Evolutionary conservation across 1,140 invertebrate genomes (phyloP), one percentile per base, ranked within the genome.

Genomic region (Platyura marginata): DNA sequence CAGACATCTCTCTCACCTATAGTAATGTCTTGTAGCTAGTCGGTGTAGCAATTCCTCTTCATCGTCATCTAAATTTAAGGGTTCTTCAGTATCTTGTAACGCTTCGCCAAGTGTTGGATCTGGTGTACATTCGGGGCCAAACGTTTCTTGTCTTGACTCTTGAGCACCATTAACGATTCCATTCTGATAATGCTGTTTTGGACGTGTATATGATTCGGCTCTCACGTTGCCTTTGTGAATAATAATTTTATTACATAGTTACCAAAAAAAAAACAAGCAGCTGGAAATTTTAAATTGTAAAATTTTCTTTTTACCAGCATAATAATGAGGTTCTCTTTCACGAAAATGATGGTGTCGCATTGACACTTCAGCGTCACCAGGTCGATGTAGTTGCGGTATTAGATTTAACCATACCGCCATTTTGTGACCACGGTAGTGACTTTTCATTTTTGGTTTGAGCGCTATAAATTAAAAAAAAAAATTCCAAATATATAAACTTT

Each of bases 351-450:
- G 81, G 59, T 85, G 81, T 3, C 75, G 56, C 67, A 80, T 79
- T 42, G 75, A 76, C 37, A 78, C 75, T 51, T 77, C 75, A 21
- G 74, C 67, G 46, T 79, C 80, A 2, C 80, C 80, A 0, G 81
- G 78, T 50, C 80, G 74, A 61, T 85, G 81, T 37, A 86, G 69
- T 57, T 90, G 85, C 3, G 90, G 89, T 42, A 94, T 80, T 21
- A 93, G 70, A 54, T 88, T 82, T 42, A 88, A 63, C 90, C 90
- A 94, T 25, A 92, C 74, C n/a, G 86, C 84, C 70, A 91, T 79
- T 62, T 91, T 88, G 60, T 88, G 83, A 3, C 84, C 84, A 11
- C 87, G 70, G 59, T 91, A 93, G 62, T 90, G 88, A 49, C 75
- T 81, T 52, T 74, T 77, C 69, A 81, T 77, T 47, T 76, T 72